Base-by-base conservation (phyloP, 2,888 invertebrate genomes). In the Chloroclystis v-ata region DNA sequence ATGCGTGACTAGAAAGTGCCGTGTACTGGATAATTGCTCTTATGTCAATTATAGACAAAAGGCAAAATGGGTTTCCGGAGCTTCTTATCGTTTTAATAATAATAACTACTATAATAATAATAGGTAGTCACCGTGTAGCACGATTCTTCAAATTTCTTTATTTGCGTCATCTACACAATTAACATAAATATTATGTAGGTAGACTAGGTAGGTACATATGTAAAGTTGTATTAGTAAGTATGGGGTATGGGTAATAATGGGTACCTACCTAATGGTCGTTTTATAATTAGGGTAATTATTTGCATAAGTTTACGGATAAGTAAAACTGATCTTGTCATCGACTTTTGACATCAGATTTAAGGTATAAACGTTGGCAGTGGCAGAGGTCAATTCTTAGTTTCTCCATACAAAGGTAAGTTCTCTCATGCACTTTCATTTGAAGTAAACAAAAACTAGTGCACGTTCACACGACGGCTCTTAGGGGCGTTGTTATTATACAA, bases 361-460 rank as follows among this genome's bases (percentile, higher is more conserved):
- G 55, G 54, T 58, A 55, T 59, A 56, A 56, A 55, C 56, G 60
- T 60, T 59, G 56, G 57, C 54, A 28, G 61, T 59, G 56, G 57
- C 54, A 28, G 63, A 67, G 78, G 84, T 84, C 82, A 85, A 79
- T 82, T 80, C 72, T 75, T 67, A 73, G 78, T 83, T 82, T 83
- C 77, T 76, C 76, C 40, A 49, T 60, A 63, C 42, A 69, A 68
- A 68, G 66, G 73, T 72, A 67, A 63, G 72, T 83, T 85, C 85
- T 78, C 86, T 86, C 82, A 81, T 76, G 75, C 75, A 77, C 87
- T 86, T 87, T 87, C 87, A 84, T 87, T 86, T 80, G 73, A 74
- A 74, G 60, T 72, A 68, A 75, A 71, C 75, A 84, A 85, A 84
- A 86, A 82, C 69, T 69, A 54, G 71, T 67, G 69, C 72, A 59